Evolutionary conservation across 2,888 invertebrate genomes (phyloP).

Genomic region (Ptychoptera albimana): DNA sequence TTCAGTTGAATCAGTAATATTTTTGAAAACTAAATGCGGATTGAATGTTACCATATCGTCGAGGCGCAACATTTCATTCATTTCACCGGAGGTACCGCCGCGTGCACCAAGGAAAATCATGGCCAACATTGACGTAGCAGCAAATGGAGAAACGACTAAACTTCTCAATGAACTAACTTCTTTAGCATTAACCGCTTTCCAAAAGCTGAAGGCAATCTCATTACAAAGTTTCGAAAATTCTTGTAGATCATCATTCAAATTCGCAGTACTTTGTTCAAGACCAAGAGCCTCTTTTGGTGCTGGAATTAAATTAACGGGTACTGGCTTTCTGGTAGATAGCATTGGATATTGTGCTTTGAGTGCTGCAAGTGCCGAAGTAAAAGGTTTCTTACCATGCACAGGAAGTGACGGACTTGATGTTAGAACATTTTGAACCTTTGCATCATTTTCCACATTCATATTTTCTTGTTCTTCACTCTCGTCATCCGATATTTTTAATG

Average conservation of each 20-base stretch:
- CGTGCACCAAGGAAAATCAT: slow-evolving; percentile 81
- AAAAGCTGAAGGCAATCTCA: slow-evolving; percentile 69
- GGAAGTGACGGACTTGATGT: too few species aligned
- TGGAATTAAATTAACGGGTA: slow-evolving; percentile 34
- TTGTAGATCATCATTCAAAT: slow-evolving; percentile 57
- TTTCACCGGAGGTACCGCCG: slow-evolving; percentile 75
- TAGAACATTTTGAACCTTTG: neutral
- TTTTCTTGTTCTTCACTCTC: slow-evolving; percentile 4
- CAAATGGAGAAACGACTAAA: slow-evolving; percentile 68
- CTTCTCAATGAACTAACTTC: slow-evolving; percentile 61
- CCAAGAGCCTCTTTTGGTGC: slow-evolving; percentile 46
- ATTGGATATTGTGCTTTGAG: too few species aligned
- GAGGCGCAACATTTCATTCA: slow-evolving; percentile 70
- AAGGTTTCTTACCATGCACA: slow-evolving; percentile 4
- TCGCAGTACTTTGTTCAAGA: slow-evolving; percentile 56
- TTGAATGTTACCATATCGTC: slow-evolving; percentile 85
- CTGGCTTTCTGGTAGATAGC: slow-evolving; percentile 5
- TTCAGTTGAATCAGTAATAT: slow-evolving; percentile 67
- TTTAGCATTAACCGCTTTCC: slow-evolving; percentile 51
- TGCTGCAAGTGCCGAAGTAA: neutral
- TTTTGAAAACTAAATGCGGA: slow-evolving; percentile 72
- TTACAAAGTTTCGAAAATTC: slow-evolving; percentile 68
- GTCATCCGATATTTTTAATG: neutral
- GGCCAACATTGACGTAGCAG: slow-evolving; percentile 69
- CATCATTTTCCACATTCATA: neutral